These are phyloP conservation scores for Nebria ingens DNA, from an alignment of 1,140 invertebrate genomes.

Conservation along the genomic window DNA sequence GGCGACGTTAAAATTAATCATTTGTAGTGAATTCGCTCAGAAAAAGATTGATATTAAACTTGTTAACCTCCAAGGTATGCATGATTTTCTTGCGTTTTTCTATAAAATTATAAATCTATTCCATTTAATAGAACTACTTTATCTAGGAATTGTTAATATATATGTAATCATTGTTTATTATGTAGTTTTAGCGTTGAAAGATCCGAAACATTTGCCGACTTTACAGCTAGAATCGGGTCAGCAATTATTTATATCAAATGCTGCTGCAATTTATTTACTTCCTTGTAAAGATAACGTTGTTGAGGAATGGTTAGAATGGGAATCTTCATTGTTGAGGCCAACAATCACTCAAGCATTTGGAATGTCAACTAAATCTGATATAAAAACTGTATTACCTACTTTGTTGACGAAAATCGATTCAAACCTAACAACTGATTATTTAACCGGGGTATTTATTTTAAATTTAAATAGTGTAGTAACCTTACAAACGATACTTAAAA, in stretches of 20 bases:
- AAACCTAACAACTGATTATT: constrained; percentile 18
- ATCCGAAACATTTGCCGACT: constrained; percentile 36
- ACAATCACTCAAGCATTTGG: constrained; percentile 36
- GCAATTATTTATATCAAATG: constrained; percentile 43
- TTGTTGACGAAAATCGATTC: constrained; percentile 37
- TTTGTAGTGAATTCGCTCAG: constrained; percentile 50
- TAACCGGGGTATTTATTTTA: constrained; percentile 31
- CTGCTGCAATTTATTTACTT: constrained; percentile 44
- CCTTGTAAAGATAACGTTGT: constrained; percentile 30
- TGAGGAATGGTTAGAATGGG: constrained; percentile 67
- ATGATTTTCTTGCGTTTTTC: too few relatives aligned
- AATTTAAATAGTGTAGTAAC: too few relatives aligned
- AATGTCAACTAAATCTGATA: constrained; percentile 35
- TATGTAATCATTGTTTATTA: constrained; percentile 11
- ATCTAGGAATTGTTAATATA: too few relatives aligned
- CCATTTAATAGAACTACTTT: too few relatives aligned
- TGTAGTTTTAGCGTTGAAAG: constrained; percentile 27
- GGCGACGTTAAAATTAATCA: constrained; percentile 54
- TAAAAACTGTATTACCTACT: constrained; percentile 36
- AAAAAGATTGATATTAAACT: constrained; percentile 41
- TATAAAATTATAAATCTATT: constrained; percentile 13
- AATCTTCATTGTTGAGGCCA: constrained; percentile 54
- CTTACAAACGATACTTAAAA: too few relatives aligned
- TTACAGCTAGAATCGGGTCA: constrained; percentile 37
- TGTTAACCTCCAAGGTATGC: constrained; percentile 44